Base-by-base conservation (phyloP, 2,113 vertebrate species). In the Rhea americana region DNA sequence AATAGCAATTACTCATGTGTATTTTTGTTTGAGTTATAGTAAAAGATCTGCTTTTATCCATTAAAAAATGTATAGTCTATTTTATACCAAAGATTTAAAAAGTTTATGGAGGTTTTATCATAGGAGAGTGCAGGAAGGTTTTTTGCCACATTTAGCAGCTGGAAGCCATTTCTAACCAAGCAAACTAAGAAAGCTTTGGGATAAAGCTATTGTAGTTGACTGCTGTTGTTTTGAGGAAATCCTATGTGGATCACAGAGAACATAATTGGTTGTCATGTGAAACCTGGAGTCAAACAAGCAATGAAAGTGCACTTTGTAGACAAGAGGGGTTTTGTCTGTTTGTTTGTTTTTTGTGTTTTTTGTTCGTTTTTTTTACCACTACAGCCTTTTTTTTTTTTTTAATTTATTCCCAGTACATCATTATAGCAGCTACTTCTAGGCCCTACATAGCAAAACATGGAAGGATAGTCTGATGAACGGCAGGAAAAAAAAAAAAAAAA, bases 401-500 rank as follows among this genome's bases (percentile, higher is more conserved):
- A 41, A 22, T 30, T 73, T 41, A 24, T 39, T 51, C 45, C 51
- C 67, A 85, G 61, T 13, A 6, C 76, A 35, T 28, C 15, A 26
- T 32, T 6, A n/a, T 37, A 45, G 63, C 79, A 25, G 50, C 19
- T 41, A 41, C 7, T 18, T 18, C 48, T 71, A 70, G 61, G 58
- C 50, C 62, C 15, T 45, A 35, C 43, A 8, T 25, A 77, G 68
- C 0, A 0, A 37, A 67, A 32, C 2, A 77, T 51, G 50, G 70
- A 75, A 66, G 39, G 61, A 56, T 0, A 0, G n/a, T 28, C 35
- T 5, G 11, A 15, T 56, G 78, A 41, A 71, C 12, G 14, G 78
- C n/a, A n/a, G n/a, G n/a, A n/a, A n/a, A n/a, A n/a, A 59, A 55
- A 47, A 79, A 77, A 79, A 80, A 19, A 37, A n/a, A n/a, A n/a